Conservation (phyloP, 2,797 vertebrate genomes). For the Tapera naevia region DNA sequence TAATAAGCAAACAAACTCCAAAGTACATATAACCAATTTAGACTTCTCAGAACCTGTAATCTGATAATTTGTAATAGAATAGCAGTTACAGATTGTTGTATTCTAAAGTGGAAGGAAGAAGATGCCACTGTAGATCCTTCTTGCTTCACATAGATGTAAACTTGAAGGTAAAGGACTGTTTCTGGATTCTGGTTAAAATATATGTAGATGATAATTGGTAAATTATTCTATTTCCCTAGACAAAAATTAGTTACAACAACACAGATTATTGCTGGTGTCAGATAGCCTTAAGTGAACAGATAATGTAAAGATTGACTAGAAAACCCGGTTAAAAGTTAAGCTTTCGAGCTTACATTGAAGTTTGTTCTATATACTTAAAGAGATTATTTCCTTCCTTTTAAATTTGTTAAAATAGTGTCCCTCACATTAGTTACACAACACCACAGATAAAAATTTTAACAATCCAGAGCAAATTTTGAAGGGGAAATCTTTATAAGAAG, state of each 20-base stretch:
- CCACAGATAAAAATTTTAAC: background rate
- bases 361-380: background rate
- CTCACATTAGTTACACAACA: background rate
- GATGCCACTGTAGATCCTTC: background rate
- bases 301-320: background rate
- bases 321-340: background rate
- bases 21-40: background rate
- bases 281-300: background rate
- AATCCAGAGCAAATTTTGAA: background rate
- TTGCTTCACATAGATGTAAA: background rate
- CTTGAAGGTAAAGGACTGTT: background rate
- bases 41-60: background rate
- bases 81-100: background rate
- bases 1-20: background rate
- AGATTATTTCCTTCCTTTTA: background rate
- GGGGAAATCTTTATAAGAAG: background rate
- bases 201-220: background rate
- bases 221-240: background rate
- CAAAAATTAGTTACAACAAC: background rate
- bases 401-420: background rate
- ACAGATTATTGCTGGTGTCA: background rate
- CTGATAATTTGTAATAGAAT: background rate
- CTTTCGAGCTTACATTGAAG: background rate
- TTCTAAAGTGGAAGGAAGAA: background rate
- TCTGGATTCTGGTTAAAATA: background rate